Evolutionary conservation across 2,113 vertebrate species (phyloP).

Genomic region (Hyperoodon ampullatus): DNA sequence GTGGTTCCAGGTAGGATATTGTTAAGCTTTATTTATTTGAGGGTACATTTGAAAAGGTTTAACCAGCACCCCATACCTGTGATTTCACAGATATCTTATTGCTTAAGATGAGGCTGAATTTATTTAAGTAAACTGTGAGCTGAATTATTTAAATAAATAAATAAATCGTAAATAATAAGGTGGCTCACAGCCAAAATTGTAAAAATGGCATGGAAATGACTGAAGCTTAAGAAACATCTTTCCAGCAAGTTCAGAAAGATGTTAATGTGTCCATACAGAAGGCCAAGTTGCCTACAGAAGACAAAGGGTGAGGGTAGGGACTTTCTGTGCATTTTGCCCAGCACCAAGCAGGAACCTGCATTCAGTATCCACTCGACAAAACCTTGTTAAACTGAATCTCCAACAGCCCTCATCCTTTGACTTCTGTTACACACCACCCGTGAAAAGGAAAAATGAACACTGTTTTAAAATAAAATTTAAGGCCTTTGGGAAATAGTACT

Average conservation of each 20-base stretch:
- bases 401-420: not conserved
- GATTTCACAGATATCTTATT: not conserved
- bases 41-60: not conserved
- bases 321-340: not conserved
- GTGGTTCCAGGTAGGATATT: not conserved
- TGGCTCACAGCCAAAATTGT: not conserved
- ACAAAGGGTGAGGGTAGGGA: no score
- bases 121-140: not conserved
- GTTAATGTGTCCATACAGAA: not conserved
- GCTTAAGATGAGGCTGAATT: not conserved
- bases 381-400: not conserved
- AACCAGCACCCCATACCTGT: not conserved
- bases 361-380: not conserved
- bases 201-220: not conserved
- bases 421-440: not conserved
- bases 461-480: not conserved
- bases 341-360: not conserved
- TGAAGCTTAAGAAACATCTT: conserved; percentile 18
- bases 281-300: not conserved
- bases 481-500: not conserved
- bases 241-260: not conserved
- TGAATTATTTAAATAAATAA: not conserved
- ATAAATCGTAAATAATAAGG: not conserved
- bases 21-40: not conserved
- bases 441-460: not conserved